Conservation (phyloP, 2,888 invertebrate genomes). For the Cosmia pyralina region DNA sequence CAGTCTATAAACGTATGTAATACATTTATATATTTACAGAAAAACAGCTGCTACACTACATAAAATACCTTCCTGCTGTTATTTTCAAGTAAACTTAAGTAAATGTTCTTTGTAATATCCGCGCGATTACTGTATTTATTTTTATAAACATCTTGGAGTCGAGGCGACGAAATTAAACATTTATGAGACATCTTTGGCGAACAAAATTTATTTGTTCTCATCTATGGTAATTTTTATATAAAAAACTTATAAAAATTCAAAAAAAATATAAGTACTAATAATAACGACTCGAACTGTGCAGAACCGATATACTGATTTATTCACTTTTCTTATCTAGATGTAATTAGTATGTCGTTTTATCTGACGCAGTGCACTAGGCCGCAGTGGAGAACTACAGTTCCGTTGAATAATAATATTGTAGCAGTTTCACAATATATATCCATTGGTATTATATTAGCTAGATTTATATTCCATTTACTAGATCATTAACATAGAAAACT, state of each 20-base stretch:
- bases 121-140: conserved; percentile 41
- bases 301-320: conserved; percentile 50
- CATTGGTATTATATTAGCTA: conserved; percentile 40
- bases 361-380: conserved; percentile 2
- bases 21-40: conserved; percentile 42
- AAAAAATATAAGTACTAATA: conserved; percentile 39
- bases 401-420: conserved; percentile 27
- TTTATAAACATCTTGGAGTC: conserved; percentile 36
- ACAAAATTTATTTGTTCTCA: conserved; percentile 63
- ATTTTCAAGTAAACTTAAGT: conserved; percentile 59
- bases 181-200: conserved; percentile 51
- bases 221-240: conserved; percentile 52
- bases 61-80: conserved; percentile 37
- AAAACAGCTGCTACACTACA: conserved; percentile 33
- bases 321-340: conserved; percentile 43
- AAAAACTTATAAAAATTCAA: conserved; percentile 47
- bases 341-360: conserved; percentile 30
- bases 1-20: conserved; percentile 53
- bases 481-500: conserved; percentile 46
- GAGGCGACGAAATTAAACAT: conserved; percentile 51
- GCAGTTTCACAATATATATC: conserved; percentile 14
- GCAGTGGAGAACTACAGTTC: conserved; percentile 9
- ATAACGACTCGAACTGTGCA: conserved; percentile 53
- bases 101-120: conserved; percentile 47
- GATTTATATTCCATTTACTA: conserved; percentile 51